Conservation (phyloP, 2,888 invertebrate species). For the Teleogryllus oceanicus region DNA sequence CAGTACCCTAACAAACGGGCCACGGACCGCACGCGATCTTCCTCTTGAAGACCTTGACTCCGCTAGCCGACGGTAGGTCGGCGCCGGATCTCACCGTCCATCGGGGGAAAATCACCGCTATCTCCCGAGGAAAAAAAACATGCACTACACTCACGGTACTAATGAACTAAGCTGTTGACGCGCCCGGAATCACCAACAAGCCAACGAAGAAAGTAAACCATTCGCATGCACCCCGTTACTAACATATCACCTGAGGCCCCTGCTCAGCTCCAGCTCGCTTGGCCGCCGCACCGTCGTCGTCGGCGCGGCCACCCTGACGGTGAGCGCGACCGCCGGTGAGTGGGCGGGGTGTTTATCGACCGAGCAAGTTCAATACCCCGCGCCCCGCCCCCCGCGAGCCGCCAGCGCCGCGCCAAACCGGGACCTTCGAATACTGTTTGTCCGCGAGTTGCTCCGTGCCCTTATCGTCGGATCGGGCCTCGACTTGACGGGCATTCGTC, state of each 20-base stretch:
- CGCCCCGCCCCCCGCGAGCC: not conserved
- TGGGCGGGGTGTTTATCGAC: constrained; percentile 1
- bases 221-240: too few relatives aligned
- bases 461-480: not conserved
- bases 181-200: too few relatives aligned
- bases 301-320: not conserved
- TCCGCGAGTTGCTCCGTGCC: not conserved
- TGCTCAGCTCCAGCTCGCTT: not conserved
- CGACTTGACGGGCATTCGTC: constrained; percentile 10
- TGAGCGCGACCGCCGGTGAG: not conserved
- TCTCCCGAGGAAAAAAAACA: too few relatives aligned
- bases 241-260: not conserved
- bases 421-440: not conserved
- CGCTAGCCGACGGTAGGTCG: too few relatives aligned
- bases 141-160: too few relatives aligned
- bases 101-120: too few relatives aligned
- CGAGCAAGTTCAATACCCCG: constrained; percentile 18
- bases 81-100: too few relatives aligned
- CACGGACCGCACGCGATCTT: too few relatives aligned
- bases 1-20: too few relatives aligned
- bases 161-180: too few relatives aligned
- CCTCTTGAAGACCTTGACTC: too few relatives aligned
- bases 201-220: too few relatives aligned
- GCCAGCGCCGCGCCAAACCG: not conserved
- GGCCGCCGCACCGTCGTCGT: not conserved